phyloP scores from a whole-genome alignment of 92 coral and sea anemone species.

The Heliopora coerulea region DNA sequence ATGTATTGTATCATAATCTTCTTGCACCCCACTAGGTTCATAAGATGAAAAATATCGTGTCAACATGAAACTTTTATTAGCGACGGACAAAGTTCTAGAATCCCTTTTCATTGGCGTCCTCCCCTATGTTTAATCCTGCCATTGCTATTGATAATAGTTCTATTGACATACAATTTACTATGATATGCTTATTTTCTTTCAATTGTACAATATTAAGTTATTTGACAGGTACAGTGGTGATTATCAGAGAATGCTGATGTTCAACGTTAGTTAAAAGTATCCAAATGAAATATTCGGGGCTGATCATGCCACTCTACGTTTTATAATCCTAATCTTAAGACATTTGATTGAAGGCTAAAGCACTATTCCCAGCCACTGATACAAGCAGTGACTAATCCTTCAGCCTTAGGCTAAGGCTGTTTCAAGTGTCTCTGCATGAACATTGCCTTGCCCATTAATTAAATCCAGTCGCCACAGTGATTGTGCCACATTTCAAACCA shows the following conservation, averaged over 20 bases:
- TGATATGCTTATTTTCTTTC: slow-evolving; percentile 3
- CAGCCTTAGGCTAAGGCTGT: no score
- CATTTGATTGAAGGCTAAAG: no score
- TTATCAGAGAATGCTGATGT: slow-evolving; percentile 5
- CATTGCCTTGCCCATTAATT: no score
- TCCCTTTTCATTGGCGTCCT: no score
- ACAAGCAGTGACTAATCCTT: no score
- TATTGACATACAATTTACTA: slow-evolving; percentile 23
- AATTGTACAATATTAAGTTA: slow-evolving; percentile 2
- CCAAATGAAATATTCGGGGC: no score
- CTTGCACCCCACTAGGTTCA: slow-evolving; percentile 9
- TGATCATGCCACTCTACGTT: not conserved
- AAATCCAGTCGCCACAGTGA: no score
- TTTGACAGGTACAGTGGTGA: slow-evolving; percentile 2
- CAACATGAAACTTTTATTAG: not conserved
- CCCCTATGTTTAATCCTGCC: no score
- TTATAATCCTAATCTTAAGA: no score
- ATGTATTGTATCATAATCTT: not conserved
- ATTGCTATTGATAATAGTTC: not conserved
- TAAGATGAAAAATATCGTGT: not conserved
- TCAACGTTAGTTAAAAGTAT: not conserved
- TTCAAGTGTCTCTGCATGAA: no score
- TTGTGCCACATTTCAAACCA: no score
- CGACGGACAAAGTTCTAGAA: not conserved
- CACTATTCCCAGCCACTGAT: no score